Evolutionary conservation across 2,888 invertebrate species (phyloP).

Genomic region (Drosophila borborema): DNA sequence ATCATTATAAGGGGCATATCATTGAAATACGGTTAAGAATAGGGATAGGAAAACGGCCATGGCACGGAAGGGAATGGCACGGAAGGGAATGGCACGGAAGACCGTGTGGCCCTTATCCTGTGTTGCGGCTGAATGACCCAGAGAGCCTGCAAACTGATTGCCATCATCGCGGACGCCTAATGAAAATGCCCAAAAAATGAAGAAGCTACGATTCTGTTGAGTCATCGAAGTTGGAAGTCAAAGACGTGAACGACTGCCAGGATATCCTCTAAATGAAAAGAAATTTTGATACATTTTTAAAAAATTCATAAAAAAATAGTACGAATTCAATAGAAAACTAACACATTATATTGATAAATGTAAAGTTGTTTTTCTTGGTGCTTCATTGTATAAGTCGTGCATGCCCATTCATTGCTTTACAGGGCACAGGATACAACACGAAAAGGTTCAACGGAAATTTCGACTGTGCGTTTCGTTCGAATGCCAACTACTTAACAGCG

Average conservation of each 20-base stretch:
- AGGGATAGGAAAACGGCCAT: constrained; percentile 8
- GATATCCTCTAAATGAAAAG: constrained; percentile 14
- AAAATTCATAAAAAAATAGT: not conserved
- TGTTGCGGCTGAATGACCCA: constrained; percentile 65
- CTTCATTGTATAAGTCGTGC: not conserved
- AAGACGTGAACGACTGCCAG: not conserved
- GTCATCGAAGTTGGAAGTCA: constrained; percentile 58
- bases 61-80: constrained; percentile 7
- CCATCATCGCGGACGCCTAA: constrained; percentile 67
- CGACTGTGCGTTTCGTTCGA: constrained; percentile 40
- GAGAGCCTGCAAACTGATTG: constrained; percentile 60
- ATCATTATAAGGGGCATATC: constrained; percentile 52
- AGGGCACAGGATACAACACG: constrained; percentile 16
- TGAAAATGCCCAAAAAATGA: constrained; percentile 70
- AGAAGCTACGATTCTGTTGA: constrained; percentile 58
- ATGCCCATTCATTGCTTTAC: not conserved
- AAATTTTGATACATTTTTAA: not conserved
- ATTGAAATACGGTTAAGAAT: constrained; percentile 46
- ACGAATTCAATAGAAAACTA: not conserved
- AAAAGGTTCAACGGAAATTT: constrained; percentile 58
- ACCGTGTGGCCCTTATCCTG: constrained; percentile 65
- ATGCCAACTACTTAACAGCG: constrained; percentile 69
- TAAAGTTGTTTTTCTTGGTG: not conserved
- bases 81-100: constrained; percentile 32
- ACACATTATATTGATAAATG: not conserved